Conservation (phyloP, 2,888 invertebrate genomes). For the Cordilura impudica region DNA sequence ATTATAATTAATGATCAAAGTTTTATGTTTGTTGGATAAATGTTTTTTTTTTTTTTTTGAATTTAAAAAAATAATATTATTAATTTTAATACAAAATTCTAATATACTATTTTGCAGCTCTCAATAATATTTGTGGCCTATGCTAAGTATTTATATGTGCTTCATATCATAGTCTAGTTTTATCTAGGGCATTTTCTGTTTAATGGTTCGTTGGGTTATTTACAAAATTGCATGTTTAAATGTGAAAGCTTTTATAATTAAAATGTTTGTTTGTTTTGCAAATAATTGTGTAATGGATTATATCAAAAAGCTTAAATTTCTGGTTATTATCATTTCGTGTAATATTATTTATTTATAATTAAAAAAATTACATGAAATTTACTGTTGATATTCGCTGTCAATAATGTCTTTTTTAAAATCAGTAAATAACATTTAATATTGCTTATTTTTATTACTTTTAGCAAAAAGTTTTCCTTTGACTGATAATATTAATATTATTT, state of each 20-base stretch:
- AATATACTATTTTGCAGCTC: too few relatives aligned
- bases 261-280: neutral
- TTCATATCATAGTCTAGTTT: neutral
- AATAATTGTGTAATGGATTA: too few relatives aligned
- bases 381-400: too few relatives aligned
- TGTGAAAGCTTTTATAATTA: neutral
- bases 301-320: too few relatives aligned
- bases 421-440: too few relatives aligned
- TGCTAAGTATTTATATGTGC: neutral
- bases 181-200: conserved; percentile 1
- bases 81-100: neutral
- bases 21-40: neutral
- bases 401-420: too few relatives aligned
- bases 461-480: too few relatives aligned
- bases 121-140: neutral
- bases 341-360: too few relatives aligned
- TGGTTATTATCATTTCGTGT: too few relatives aligned
- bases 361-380: too few relatives aligned
- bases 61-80: neutral
- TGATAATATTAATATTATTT: too few relatives aligned
- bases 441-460: too few relatives aligned
- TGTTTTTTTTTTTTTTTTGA: neutral
- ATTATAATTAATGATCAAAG: conserved; percentile 58
- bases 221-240: neutral
- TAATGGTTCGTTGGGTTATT: conserved; percentile 19